Evolutionary conservation across 2,888 invertebrate species (phyloP).

Genomic region (Plagodis dolabraria): DNA sequence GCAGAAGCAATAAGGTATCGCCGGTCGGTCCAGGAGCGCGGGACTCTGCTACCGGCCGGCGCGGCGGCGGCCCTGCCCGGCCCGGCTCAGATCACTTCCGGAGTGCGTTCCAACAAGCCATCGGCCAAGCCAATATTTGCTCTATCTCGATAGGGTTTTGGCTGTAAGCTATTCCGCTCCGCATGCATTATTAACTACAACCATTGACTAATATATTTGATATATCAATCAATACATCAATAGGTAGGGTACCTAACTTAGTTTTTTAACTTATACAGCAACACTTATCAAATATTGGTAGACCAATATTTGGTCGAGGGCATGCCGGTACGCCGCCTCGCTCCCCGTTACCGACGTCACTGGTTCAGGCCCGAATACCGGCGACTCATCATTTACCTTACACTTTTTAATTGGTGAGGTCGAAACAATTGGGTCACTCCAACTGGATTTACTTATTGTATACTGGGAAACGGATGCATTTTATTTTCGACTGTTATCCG

Average conservation of each 20-base stretch:
- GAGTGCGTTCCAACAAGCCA: constrained; percentile 29
- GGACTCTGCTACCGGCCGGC: constrained; percentile 65
- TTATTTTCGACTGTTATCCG: constrained; percentile 47
- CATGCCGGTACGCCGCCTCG: constrained; percentile 35
- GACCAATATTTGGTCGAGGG: too few relatives aligned
- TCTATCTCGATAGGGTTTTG: too few relatives aligned
- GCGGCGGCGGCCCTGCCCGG: constrained; percentile 33
- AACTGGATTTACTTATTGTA: constrained; percentile 67
- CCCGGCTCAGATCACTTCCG: constrained; percentile 55
- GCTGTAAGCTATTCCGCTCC: too few relatives aligned
- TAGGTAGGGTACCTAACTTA: too few relatives aligned
- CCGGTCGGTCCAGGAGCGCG: constrained; percentile 62
- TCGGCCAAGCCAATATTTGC: too few relatives aligned
- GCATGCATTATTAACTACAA: too few relatives aligned
- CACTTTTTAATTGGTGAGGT: constrained; percentile 82
- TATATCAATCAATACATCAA: too few relatives aligned
- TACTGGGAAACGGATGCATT: constrained; percentile 51
- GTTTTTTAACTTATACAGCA: too few relatives aligned
- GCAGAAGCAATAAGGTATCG: constrained; percentile 31
- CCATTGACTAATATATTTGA: too few relatives aligned
- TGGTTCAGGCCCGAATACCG: constrained; percentile 12
- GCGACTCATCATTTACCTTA: constrained; percentile 72
- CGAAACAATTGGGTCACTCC: constrained; percentile 78
- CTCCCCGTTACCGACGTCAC: constrained; percentile 55
- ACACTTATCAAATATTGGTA: too few relatives aligned